Conservation (phyloP, 2,888 invertebrate species). For the Pharmacophagus antenor region DNA sequence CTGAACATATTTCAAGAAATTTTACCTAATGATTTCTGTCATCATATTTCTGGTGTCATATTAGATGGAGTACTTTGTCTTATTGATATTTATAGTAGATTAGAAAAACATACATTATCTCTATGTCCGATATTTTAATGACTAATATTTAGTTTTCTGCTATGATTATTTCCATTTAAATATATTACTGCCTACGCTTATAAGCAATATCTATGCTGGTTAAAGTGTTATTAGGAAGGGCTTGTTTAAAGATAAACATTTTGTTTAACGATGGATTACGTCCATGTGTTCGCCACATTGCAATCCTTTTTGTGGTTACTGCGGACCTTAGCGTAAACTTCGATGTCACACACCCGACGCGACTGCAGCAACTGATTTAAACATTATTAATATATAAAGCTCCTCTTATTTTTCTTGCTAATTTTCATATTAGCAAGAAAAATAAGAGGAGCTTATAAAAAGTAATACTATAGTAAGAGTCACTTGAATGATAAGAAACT, state of each 20-base stretch:
- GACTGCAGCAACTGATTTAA: no score
- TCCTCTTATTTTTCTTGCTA: no score
- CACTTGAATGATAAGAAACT: no score
- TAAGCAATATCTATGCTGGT: slow-evolving; percentile 26
- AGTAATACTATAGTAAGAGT: no score
- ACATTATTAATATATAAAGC: no score
- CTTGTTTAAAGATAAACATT: slow-evolving; percentile 39
- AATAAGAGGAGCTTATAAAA: no score
- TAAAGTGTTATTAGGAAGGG: slow-evolving; percentile 34
- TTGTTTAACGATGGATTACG: slow-evolving; percentile 42
- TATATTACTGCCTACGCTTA: neutral
- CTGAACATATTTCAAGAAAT: no score
- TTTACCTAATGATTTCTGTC: no score
- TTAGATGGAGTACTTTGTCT: no score
- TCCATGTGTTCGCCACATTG: slow-evolving; percentile 70
- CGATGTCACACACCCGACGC: slow-evolving; percentile 38
- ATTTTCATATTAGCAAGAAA: no score
- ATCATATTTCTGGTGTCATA: no score
- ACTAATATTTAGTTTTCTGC: neutral
- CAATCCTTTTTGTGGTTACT: slow-evolving; percentile 43
- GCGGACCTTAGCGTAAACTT: slow-evolving; percentile 30
- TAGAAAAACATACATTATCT: no score
- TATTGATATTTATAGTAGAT: neutral
- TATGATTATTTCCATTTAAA: neutral
- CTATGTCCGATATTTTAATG: neutral